These are phyloP conservation scores for Laodelphax striatellus DNA, from an alignment of 1,140 invertebrate species.

Conservation along the genomic window DNA sequence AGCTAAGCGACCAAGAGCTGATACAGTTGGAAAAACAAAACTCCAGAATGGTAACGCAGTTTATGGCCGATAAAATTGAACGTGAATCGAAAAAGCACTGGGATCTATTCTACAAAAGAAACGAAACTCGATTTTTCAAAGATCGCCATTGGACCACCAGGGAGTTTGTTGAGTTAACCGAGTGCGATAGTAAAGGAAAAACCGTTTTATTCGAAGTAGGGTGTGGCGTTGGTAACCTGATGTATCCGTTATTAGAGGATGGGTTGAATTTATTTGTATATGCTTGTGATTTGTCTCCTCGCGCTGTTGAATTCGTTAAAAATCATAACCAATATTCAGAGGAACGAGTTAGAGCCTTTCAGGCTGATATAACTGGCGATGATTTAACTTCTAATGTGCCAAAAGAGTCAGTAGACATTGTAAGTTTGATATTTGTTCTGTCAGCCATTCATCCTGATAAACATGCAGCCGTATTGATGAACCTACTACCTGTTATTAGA, in stretches of 20 bases:
- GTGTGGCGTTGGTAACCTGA: constrained; percentile 94
- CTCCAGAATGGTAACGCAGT: constrained; percentile 54
- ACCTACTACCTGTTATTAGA: constrained; percentile 56
- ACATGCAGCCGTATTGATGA: constrained; percentile 54
- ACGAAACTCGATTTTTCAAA: constrained; percentile 86
- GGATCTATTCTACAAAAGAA: constrained; percentile 97
- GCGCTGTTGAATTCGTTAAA: constrained; percentile 81
- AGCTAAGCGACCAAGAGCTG: constrained; percentile 43
- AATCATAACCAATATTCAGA: constrained; percentile 49
- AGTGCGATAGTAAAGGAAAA: constrained; percentile 29
- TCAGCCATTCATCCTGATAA: constrained; percentile 70
- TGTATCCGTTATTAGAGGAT: constrained; percentile 84
- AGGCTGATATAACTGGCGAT: constrained; percentile 52
- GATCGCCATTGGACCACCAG: constrained; percentile 94
- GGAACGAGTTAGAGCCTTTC: constrained; percentile 59
- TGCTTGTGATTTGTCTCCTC: constrained; percentile 88
- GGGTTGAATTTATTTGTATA: constrained; percentile 61
- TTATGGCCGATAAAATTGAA: constrained; percentile 74
- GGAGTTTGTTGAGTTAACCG: constrained; percentile 78
- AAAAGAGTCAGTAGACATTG: constrained; percentile 45
- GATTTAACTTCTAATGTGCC: constrained; percentile 44
- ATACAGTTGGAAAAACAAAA: constrained; percentile 52
- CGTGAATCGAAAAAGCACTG: constrained; percentile 82
- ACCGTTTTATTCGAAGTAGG: constrained; percentile 73
- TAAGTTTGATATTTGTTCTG: constrained; percentile 66